A percentile compares a stretch with the other conserved stretches of the same genome.
Conservation (phyloP, 2,113 vertebrate species). For the Etia nguti region DNA sequence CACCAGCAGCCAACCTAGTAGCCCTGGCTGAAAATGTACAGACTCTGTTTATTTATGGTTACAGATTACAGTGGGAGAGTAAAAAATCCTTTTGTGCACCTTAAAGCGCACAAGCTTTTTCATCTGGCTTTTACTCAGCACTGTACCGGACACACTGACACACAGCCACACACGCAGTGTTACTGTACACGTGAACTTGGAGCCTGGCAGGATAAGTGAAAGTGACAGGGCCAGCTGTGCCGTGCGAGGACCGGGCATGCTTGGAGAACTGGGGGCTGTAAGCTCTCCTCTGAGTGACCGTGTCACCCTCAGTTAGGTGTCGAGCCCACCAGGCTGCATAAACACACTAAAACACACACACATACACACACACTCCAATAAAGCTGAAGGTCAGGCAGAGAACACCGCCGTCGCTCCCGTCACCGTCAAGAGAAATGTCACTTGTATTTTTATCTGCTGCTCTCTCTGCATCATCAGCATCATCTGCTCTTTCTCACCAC, state of each 20-base stretch:
- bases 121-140: not conserved
- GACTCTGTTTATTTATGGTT: not conserved
- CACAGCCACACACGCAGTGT: not conserved
- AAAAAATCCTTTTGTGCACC: constrained; percentile 27
- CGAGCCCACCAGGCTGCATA: constrained; percentile 24
- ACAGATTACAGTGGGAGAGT: not conserved
- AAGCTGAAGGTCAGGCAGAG: constrained; percentile 41
- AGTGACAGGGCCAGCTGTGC: constrained; percentile 51
- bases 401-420: not conserved
- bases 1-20: not conserved
- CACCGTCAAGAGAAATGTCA: constrained; percentile 47
- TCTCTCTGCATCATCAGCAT: not conserved
- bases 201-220: constrained; percentile 6
- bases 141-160: not conserved
- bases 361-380: not conserved
- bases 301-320: constrained; percentile 54
- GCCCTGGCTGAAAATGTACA: not conserved
- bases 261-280: not conserved
- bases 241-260: not conserved
- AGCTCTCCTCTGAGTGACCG: constrained; percentile 2
- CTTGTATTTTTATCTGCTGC: constrained; percentile 37
- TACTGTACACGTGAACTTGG: not conserved
- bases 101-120: not conserved
- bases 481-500: not conserved
- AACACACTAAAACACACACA: not conserved